These are phyloP conservation scores for Mylabris phalerata DNA, from an alignment of 1,140 invertebrate species.

Conservation along the genomic window DNA sequence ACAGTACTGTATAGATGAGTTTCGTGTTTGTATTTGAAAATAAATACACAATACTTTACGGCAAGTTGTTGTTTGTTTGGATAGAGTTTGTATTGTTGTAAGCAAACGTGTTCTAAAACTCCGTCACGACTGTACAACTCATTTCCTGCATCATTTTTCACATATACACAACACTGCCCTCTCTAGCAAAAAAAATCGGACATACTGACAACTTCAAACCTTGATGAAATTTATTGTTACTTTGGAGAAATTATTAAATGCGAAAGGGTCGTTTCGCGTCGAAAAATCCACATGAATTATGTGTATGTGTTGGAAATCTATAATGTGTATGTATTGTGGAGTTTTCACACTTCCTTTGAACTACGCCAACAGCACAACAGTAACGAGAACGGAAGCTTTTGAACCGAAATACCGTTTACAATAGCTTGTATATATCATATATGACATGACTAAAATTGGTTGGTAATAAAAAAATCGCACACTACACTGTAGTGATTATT, in stretches of 20 bases:
- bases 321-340: neutral
- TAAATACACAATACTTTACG: too few species aligned
- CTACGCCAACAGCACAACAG: neutral
- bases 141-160: slow-evolving; percentile 8
- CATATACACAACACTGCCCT: neutral
- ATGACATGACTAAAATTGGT: slow-evolving; percentile 11
- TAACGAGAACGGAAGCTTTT: neutral
- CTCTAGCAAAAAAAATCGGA: neutral
- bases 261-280: slow-evolving; percentile 1
- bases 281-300: slow-evolving; percentile 9
- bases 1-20: too few species aligned
- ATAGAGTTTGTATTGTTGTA: too few species aligned
- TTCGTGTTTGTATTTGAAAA: too few species aligned
- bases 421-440: slow-evolving; percentile 13
- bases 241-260: slow-evolving; percentile 10
- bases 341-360: slow-evolving; percentile 14
- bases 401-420: neutral
- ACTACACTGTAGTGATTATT: neutral
- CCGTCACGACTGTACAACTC: too few species aligned
- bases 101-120: too few species aligned
- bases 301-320: slow-evolving; percentile 10
- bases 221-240: slow-evolving; percentile 10
- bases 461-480: neutral
- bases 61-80: too few species aligned
- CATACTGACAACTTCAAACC: slow-evolving; percentile 15